Conservation (phyloP, 2,113 vertebrate species). For the Alexandromys fortis region DNA sequence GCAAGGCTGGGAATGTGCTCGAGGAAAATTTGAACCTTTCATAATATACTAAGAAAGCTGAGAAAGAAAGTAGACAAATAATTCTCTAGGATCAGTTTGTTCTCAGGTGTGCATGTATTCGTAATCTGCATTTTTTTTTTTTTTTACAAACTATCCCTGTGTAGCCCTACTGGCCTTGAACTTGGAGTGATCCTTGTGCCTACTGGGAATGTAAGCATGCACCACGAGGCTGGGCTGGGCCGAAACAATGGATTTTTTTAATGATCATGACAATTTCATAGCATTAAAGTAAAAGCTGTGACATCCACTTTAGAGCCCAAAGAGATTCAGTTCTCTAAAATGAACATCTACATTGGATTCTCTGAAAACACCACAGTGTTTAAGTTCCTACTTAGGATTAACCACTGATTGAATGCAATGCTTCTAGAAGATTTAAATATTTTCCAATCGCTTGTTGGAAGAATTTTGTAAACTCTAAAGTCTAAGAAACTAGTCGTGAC, state of each 20-base stretch:
- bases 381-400: neutral
- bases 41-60: neutral
- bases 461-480: slow-evolving; percentile 22
- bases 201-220: neutral
- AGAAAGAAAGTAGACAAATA: slow-evolving; percentile 13
- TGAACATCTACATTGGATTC: slow-evolving; percentile 30
- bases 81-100: slow-evolving; percentile 25
- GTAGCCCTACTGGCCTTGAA: neutral
- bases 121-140: slow-evolving; percentile 16
- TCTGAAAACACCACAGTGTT: slow-evolving; percentile 10
- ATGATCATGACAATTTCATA: neutral
- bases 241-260: neutral
- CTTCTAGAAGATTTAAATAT: slow-evolving; percentile 50
- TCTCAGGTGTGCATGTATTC: neutral
- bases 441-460: slow-evolving; percentile 10
- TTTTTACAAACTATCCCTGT: neutral
- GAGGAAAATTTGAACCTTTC: slow-evolving; percentile 13
- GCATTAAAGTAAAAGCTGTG: slow-evolving; percentile 31
- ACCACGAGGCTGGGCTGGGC: neutral
- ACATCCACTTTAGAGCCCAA: neutral
- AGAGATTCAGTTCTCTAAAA: slow-evolving; percentile 26
- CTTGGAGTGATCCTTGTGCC: neutral
- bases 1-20: neutral
- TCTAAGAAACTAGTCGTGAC: slow-evolving; percentile 11
- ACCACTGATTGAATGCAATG: neutral